Evolutionary conservation across 2,888 invertebrate genomes (phyloP).

Genomic region (Bruchidius siliquastri): DNA sequence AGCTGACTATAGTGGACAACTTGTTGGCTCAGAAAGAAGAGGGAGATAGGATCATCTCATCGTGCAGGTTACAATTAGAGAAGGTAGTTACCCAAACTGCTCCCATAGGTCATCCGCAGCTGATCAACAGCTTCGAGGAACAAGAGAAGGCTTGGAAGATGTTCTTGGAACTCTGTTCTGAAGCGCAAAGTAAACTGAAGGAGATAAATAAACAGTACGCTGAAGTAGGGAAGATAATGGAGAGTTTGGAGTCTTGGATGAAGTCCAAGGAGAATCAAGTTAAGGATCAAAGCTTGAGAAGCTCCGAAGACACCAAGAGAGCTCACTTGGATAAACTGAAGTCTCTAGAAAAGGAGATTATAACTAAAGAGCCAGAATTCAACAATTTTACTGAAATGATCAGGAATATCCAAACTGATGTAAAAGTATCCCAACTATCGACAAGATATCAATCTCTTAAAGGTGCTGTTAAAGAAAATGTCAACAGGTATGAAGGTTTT

Average conservation of each 20-base stretch:
- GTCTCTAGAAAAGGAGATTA: conserved; percentile 65
- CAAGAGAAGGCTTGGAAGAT: conserved; percentile 71
- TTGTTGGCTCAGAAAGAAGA: conserved; percentile 67
- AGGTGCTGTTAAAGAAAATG: conserved; percentile 77
- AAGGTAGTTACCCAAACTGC: conserved; percentile 74
- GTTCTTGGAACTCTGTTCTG: conserved; percentile 66
- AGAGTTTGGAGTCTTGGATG: conserved; percentile 77
- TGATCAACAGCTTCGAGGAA: conserved; percentile 70
- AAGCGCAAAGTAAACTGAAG: conserved; percentile 67
- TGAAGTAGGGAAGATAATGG: conserved; percentile 72
- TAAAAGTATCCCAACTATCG: conserved; percentile 71
- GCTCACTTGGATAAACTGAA: conserved; percentile 73
- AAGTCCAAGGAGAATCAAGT: conserved; percentile 79
- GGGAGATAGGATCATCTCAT: conserved; percentile 66
- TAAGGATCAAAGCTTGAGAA: conserved; percentile 85
- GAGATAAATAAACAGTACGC: conserved; percentile 76
- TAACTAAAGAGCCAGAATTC: conserved; percentile 63
- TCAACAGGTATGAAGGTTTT: conserved; percentile 76
- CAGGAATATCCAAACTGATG: conserved; percentile 68
- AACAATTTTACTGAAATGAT: conserved; percentile 63
- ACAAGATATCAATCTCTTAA: conserved; percentile 79
- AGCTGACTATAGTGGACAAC: conserved; percentile 70
- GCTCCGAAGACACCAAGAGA: conserved; percentile 76
- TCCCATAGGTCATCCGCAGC: conserved; percentile 66
- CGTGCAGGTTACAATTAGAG: conserved; percentile 66